Evolutionary conservation across 2,113 vertebrate species (phyloP), one percentile per base, ranked within the genome.

Genomic region (Chunga burmeisteri): DNA sequence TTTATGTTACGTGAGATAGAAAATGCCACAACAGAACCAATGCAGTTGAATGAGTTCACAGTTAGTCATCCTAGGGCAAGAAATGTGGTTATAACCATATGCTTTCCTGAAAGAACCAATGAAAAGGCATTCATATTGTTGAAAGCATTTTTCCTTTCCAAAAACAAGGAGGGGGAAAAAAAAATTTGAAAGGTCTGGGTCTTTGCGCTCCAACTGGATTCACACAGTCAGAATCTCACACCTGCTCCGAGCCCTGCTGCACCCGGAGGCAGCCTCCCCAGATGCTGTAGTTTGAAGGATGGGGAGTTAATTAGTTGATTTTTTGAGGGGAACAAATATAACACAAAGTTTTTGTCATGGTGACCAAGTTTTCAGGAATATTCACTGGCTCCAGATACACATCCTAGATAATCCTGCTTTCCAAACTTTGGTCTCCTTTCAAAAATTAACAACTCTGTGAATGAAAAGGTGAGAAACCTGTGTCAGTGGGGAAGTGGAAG

Each of bases 1-100:
- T 95, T 90, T 87, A 81, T 92, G 92, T 87, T 97, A 94, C 52
- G 67, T 70, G 66, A 96, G 94, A 93, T 19, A 93, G 88, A 94
- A 97, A 94, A 96, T 96, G 93, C 90, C 95, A 95, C 96, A 93
- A 95, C 88, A 97, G 83, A 91, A 95, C 90, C 91, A 96, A 82
- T 88, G 92, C 68, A 79, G 58, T 87, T 63, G 88, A 96, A 96
- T 88, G 96, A 97, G 96, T 96, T 95, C 94, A 97, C 95, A 97
- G 95, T 97, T 96, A 96, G 94, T 97, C 96, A 97, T 97, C 88
- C 95, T 94, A 97, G 97, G 96, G 94, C 97, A 97, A 96, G 95
- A 95, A 97, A 97, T 90, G 93, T 93, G 93, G 93, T 94, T 97
- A 91, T 49, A 96, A 96, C 95, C 95, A 97, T 97, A 96, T 97